Evolutionary conservation across 35 echinoderm and acorn worm genomes (phyloP).

Genomic region (Heliocidaris erythrogramma): DNA sequence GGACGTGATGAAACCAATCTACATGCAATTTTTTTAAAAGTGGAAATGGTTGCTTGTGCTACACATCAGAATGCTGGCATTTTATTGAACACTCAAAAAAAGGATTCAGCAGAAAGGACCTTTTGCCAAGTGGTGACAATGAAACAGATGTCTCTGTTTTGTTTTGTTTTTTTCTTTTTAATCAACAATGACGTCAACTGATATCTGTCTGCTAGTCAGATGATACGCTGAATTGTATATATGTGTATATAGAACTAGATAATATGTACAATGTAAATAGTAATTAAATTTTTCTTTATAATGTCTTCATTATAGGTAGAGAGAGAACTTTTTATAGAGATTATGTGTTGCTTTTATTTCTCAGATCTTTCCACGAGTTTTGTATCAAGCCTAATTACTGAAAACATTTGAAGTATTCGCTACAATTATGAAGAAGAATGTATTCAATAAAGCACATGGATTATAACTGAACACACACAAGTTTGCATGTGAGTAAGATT

Average conservation of each 20-base stretch:
- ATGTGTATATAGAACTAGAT: neutral
- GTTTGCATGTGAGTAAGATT: too few relatives aligned
- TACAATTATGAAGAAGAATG: neutral
- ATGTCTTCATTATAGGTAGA: neutral
- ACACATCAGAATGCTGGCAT: neutral
- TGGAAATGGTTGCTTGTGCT: neutral
- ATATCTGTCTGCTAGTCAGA: neutral
- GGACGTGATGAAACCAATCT: neutral
- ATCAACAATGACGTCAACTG: neutral
- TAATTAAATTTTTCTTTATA: neutral
- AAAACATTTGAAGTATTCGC: neutral
- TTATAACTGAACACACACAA: too few relatives aligned
- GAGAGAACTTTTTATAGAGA: neutral
- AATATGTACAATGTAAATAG: neutral
- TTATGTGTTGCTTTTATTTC: neutral
- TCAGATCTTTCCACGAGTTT: neutral
- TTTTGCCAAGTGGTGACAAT: neutral
- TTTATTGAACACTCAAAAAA: neutral
- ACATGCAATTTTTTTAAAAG: neutral
- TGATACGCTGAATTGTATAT: neutral
- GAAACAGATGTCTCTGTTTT: neutral
- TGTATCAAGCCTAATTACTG: neutral
- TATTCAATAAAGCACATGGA: neutral
- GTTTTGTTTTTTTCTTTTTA: neutral
- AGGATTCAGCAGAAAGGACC: neutral